These are phyloP conservation scores for Serilophus lunatus DNA, from an alignment of 2,113 vertebrate genomes.

Conservation along the genomic window DNA sequence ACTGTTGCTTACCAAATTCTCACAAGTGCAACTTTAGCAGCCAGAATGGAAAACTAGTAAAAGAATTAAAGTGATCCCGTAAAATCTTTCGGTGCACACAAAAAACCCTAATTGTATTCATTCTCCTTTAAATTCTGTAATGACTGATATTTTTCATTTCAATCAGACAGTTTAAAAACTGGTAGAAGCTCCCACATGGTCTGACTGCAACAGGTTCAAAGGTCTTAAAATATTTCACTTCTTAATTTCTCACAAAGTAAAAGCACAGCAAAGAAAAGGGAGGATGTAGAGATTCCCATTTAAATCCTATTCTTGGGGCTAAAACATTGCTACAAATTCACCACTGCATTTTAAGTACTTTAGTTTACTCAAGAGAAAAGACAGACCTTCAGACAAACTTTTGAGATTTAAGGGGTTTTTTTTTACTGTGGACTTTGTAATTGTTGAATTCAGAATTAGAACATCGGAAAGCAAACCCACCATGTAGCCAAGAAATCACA, in stretches of 20 bases:
- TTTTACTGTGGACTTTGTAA: neutral
- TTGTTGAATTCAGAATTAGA: neutral
- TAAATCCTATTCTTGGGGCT: neutral
- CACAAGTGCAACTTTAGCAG: neutral
- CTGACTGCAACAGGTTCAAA: neutral
- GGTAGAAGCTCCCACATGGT: neutral
- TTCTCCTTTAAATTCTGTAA: neutral
- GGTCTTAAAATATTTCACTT: neutral
- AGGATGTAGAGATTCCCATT: neutral
- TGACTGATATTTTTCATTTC: neutral
- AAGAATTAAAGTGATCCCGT: neutral
- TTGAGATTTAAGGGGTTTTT: neutral
- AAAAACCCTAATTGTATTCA: neutral
- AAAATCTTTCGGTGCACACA: neutral
- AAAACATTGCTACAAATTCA: neutral
- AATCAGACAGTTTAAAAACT: neutral
- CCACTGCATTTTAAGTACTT: neutral
- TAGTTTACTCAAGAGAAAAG: neutral
- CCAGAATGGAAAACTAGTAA: neutral
- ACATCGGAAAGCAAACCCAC: neutral
- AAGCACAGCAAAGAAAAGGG: neutral
- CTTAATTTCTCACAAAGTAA: neutral
- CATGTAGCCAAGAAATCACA: neutral
- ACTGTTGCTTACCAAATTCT: neutral
- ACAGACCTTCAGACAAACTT: neutral